Evolutionary conservation across 2,797 vertebrate species (phyloP).

Genomic region (Pelochelys cantorii): DNA sequence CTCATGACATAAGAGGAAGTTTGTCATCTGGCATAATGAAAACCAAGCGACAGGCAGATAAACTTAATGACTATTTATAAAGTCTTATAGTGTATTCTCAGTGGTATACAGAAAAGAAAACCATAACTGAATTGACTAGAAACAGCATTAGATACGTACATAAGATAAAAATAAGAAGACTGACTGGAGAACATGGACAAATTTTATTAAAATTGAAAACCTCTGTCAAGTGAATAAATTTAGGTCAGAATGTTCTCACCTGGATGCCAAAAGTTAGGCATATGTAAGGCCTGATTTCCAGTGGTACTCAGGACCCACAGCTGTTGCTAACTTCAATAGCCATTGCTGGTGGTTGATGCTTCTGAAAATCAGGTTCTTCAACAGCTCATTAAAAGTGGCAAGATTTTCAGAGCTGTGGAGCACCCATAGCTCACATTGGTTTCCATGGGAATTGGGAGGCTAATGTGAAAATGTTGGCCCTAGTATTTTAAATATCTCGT

Average conservation of each 20-base stretch:
- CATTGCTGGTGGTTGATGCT: background rate
- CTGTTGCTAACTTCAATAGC: background rate
- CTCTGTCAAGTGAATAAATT: background rate
- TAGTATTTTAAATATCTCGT: background rate
- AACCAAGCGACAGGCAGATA: slow-evolving; percentile 82
- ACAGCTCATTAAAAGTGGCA: background rate
- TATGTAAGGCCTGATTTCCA: background rate
- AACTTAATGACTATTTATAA: slow-evolving; percentile 78
- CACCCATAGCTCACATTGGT: background rate
- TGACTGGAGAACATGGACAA: slow-evolving; percentile 45
- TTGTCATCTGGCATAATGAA: slow-evolving; percentile 77
- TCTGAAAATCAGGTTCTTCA: background rate
- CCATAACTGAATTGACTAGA: slow-evolving; percentile 76
- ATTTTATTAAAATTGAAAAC: background rate
- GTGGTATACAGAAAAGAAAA: slow-evolving; percentile 80
- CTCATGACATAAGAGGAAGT: slow-evolving; percentile 76
- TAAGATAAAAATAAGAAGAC: slow-evolving; percentile 65
- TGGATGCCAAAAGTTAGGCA: background rate
- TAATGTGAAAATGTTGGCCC: background rate
- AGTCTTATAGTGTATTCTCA: slow-evolving; percentile 80
- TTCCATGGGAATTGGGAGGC: background rate
- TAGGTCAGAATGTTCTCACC: background rate
- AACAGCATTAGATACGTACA: slow-evolving; percentile 64
- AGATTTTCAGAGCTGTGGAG: background rate
- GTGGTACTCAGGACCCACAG: background rate